Conservation (phyloP, 2,797 vertebrate genomes). For the Salmo trutta region DNA sequence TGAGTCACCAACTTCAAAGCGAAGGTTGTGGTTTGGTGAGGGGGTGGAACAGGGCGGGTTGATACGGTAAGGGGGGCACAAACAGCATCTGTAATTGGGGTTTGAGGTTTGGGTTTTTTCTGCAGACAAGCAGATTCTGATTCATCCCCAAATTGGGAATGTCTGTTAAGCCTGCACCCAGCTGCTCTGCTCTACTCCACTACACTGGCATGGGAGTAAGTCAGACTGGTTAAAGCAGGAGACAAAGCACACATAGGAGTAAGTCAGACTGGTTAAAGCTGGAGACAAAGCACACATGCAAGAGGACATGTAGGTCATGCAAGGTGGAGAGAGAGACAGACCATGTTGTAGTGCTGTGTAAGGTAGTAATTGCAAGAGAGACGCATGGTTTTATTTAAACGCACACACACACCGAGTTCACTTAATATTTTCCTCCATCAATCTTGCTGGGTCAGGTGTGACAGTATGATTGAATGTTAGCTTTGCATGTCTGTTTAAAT, state of each 20-base stretch:
- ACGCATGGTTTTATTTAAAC: neutral
- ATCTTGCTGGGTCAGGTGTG: conserved; percentile 46
- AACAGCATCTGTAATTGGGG: conserved; percentile 71
- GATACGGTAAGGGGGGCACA: conserved; percentile 56
- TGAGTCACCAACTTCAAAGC: conserved; percentile 67
- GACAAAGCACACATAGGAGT: conserved; percentile 25
- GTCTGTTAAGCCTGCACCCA: conserved; percentile 49
- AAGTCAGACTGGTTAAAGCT: neutral
- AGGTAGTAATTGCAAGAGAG: neutral
- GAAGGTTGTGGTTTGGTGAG: conserved; percentile 33
- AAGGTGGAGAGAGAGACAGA: neutral
- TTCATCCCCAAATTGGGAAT: conserved; percentile 55
- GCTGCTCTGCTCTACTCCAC: conserved; percentile 42
- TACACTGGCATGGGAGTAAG: conserved; percentile 11
- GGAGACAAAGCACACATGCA: conserved; percentile 23
- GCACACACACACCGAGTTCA: conserved; percentile 23
- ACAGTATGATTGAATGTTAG: conserved; percentile 56
- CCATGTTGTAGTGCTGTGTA: neutral
- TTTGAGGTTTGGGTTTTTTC: conserved; percentile 66
- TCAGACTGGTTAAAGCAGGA: neutral
- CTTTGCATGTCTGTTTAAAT: conserved; percentile 55
- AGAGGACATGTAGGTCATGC: neutral
- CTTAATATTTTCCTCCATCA: conserved; percentile 47
- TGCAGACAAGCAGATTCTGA: conserved; percentile 65
- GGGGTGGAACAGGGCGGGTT: conserved; percentile 39